phyloP scores from a whole-genome alignment of 1,140 invertebrate species.

The Drosophila punjabiensis region DNA sequence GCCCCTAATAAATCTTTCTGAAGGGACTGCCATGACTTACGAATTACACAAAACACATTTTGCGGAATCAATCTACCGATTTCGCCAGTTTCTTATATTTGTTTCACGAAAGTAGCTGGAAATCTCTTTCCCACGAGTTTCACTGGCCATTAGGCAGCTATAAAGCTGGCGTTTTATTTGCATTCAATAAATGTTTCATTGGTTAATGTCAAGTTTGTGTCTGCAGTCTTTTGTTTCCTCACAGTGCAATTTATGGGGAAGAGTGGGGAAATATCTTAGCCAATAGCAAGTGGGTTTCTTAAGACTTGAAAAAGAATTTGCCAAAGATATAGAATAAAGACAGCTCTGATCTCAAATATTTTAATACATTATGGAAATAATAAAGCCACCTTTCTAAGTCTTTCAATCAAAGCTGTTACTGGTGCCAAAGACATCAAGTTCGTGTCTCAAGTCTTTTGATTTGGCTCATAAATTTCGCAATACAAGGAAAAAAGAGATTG shows the following conservation, averaged over 20 bases:
- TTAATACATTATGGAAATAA: not conserved
- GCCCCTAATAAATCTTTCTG: slow-evolving; percentile 43
- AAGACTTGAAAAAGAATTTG: not conserved
- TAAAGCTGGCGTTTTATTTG: slow-evolving; percentile 40
- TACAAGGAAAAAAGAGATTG: slow-evolving; percentile 2
- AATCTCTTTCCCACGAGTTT: slow-evolving; percentile 47
- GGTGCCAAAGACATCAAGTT: slow-evolving; percentile 33
- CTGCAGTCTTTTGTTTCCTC: slow-evolving; percentile 22
- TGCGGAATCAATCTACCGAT: slow-evolving; percentile 29
- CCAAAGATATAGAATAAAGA: not conserved
- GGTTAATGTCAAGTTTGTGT: slow-evolving; percentile 28
- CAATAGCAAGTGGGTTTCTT: not conserved
- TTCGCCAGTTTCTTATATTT: slow-evolving; percentile 18
- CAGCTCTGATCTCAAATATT: not conserved
- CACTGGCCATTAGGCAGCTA: slow-evolving; percentile 35
- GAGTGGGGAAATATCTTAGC: not conserved
- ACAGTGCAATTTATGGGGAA: slow-evolving; percentile 24
- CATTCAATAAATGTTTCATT: slow-evolving; percentile 48
- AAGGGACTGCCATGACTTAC: slow-evolving; percentile 42
- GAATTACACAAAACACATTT: slow-evolving; percentile 30
- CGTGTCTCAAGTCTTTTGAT: slow-evolving; percentile 58
- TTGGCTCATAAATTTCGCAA: slow-evolving; percentile 21
- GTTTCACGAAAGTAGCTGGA: slow-evolving; percentile 28
- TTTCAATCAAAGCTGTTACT: not conserved
- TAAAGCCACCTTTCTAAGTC: not conserved